Evolutionary conservation across 2,888 invertebrate species (phyloP), one percentile per base, ranked within the genome.

Genomic region (Quadroppia sp.): DNA sequence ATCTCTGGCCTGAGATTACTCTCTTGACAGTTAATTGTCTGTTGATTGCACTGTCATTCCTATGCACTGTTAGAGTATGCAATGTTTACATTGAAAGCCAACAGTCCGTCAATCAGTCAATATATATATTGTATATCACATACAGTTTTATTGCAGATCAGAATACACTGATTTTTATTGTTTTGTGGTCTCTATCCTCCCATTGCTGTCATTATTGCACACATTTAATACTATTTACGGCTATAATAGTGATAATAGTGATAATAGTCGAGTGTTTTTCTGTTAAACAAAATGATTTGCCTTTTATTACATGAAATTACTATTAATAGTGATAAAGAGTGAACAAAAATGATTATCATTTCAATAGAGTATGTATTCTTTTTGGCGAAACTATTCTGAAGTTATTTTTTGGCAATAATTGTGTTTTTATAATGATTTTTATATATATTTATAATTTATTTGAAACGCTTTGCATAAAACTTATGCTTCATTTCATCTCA

Each of bases 81-180:
- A 30, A 23, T 53, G 23, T 15, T 53, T 53, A 23, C 53, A 53
- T 23, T 53, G 23, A 53, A 20, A 20, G 23, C 9, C 23, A n/a
- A n/a, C n/a, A 61, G 61, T n/a, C 61, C 32, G n/a, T 61, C 61
- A 61, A 36, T 61, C 32, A 61, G 25, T 25, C 6, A 45, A 45
- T 45, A 45, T 36, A n/a, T 36, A 36, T 36, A 36, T 36, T 7
- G 11, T 36, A 45, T 17, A 13, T 9, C 53, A 20, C 53, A 11
- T 6, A 17, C 13, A 13, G 17, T 25, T 61, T 61, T 61, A 61
- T 32, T 32, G n/a, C 32, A 23, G 59, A 59, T 59, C 59, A 59
- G 28, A 50, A 59, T 61, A 32, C 32, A 61, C 61, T n/a, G 17
- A n/a, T 20, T 61, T 59, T 36, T 30, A 36, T 32, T 61, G 30